Evolutionary conservation across 2,888 invertebrate genomes (phyloP).

Genomic region (Plusia festucae): DNA sequence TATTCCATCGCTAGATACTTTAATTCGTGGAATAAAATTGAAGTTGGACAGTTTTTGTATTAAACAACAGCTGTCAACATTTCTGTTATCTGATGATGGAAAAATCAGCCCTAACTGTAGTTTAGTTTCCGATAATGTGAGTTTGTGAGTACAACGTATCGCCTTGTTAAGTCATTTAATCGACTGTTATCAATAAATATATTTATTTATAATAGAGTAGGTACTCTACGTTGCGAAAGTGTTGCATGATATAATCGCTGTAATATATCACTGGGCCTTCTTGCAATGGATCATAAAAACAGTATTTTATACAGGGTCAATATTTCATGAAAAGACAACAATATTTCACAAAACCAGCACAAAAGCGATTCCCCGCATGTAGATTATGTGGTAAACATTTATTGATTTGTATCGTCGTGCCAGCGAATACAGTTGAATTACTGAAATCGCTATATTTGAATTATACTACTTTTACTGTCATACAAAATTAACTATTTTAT

Average conservation of each 20-base stretch:
- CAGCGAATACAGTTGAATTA: neutral
- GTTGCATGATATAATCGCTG: neutral
- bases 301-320: neutral
- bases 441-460: too few species aligned
- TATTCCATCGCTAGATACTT: too few species aligned
- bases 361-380: neutral
- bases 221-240: neutral
- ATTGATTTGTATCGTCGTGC: neutral
- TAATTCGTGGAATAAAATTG: too few species aligned
- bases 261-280: neutral
- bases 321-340: neutral
- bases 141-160: neutral
- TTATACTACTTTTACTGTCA: too few species aligned
- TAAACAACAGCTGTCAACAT: too few species aligned
- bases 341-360: neutral
- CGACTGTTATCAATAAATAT: slow-evolving; percentile 4
- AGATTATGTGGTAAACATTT: too few species aligned
- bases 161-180: slow-evolving; percentile 1
- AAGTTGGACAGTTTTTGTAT: too few species aligned
- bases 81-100: too few species aligned
- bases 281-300: neutral
- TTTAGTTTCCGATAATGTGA: too few species aligned
- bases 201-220: neutral
- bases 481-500: too few species aligned
- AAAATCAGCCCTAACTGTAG: too few species aligned